A percentile compares a stretch with the other conserved stretches of the same genome.
Conservation (phyloP, 2,888 invertebrate genomes). For the Eudasyphora cyanicolor region DNA sequence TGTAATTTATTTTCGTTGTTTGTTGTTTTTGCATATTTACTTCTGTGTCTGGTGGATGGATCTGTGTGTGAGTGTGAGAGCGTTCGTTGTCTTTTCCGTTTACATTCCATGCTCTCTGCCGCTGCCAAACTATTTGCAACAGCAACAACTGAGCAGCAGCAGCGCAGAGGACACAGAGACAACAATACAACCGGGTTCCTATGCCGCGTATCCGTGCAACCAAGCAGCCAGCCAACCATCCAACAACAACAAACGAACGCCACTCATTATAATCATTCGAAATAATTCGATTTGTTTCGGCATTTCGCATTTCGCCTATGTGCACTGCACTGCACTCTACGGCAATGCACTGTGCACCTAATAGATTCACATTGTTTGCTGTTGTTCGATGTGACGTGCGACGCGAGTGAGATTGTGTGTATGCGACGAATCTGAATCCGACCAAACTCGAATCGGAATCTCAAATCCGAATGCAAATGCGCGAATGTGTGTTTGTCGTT, state of each 20-base stretch:
- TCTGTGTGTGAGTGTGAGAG: background rate
- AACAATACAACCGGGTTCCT: background rate
- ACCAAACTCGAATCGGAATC: conserved; percentile 22
- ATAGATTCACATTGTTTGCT: conserved; percentile 9
- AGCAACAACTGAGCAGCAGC: background rate
- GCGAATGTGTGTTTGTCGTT: background rate
- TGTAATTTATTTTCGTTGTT: conserved; percentile 30
- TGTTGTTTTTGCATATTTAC: conserved; percentile 44
- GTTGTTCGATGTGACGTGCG: conserved; percentile 29
- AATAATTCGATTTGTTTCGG: conserved; percentile 35
- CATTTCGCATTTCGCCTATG: conserved; percentile 34
- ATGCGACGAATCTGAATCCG: conserved; percentile 14
- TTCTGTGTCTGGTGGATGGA: background rate
- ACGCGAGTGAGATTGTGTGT: conserved; percentile 9
- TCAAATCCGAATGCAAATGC: conserved; percentile 25
- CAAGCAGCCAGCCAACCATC: no score
- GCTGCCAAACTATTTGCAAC: conserved; percentile 38
- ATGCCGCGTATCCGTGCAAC: background rate
- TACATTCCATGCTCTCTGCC: conserved; percentile 17
- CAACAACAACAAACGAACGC: background rate
- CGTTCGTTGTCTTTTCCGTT: conserved; percentile 8
- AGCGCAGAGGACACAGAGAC: no score
- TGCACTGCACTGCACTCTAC: no score
- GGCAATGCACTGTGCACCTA: no score
- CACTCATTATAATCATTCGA: conserved; percentile 37